phyloP scores from a whole-genome alignment of 1,140 invertebrate genomes.

The Drosophila navojoa region DNA sequence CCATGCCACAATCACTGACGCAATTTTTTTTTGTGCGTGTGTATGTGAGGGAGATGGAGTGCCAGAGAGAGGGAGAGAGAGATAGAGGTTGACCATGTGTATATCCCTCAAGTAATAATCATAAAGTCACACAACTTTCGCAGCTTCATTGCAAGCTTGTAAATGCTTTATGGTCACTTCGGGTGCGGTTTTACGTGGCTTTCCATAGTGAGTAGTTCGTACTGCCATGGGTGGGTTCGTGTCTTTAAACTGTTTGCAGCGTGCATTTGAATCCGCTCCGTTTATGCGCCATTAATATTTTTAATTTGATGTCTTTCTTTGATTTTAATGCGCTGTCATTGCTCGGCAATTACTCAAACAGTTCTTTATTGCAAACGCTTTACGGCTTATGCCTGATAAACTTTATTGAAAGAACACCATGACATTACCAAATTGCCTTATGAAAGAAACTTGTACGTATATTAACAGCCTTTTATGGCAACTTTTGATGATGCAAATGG shows the following conservation, averaged over 20 bases:
- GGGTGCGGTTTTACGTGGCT: slow-evolving; percentile 49
- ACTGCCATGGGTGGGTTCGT: background rate
- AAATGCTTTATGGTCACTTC: slow-evolving; percentile 60
- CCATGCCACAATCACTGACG: slow-evolving; percentile 50
- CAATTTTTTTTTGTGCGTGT: slow-evolving; percentile 29
- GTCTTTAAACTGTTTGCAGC: background rate
- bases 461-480: slow-evolving; percentile 1
- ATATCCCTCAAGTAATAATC: slow-evolving; percentile 39
- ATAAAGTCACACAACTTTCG: slow-evolving; percentile 35
- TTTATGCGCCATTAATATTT: slow-evolving; percentile 8
- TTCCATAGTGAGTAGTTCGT: slow-evolving; percentile 17
- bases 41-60: background rate
- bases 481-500: background rate
- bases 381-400: slow-evolving; percentile 17
- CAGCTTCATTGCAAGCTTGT: slow-evolving; percentile 43
- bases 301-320: slow-evolving; percentile 19
- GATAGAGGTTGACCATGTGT: slow-evolving; percentile 8
- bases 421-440: slow-evolving; percentile 11
- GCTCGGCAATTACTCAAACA: slow-evolving; percentile 21
- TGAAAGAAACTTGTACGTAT: background rate
- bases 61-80: background rate
- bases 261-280: background rate
- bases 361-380: slow-evolving; percentile 26
- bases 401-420: slow-evolving; percentile 15
- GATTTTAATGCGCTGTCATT: slow-evolving; percentile 26